Evolutionary conservation across 2,797 vertebrate genomes (phyloP), one percentile per base, ranked within the genome.

Genomic region (Amblyopsis hoosieri): DNA sequence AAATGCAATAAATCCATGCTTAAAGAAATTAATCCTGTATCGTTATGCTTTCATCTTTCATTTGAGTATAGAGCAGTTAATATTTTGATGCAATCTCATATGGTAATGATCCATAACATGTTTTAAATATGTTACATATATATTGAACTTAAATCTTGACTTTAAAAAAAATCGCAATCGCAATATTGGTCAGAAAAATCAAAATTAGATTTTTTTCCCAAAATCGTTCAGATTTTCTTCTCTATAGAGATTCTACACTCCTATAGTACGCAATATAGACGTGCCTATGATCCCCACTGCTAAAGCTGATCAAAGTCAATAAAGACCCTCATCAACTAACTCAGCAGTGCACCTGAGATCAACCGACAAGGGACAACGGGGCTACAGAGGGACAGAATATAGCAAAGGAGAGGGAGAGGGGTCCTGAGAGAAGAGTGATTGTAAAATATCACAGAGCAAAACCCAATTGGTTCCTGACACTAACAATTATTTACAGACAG

Each of bases 231-330:
- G 23, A 29, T 29, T 10, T 13, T 56, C 29, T 3, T 14, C 3
- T 33, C 2, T 45, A 61, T 19, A 0, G n/a, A 64, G 46, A 67
- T 48, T 64, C 46, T 48, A 53, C 47, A 17, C 49, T 45, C 73
- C 62, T 64, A 17, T 62, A 13, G 23, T 63, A 57, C 67, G 51
- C 4, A 74, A 74, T 70, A 66, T 46, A 47, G 67, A 64, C 33
- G 57, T 51, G 55, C 31, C 54, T 50, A 62, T 2, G 3, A 62
- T 67, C 49, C 46, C 48, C 29, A 15, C 68, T 67, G 64, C 54
- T 60, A 46, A 12, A 60, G 64, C 19, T 59, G 71, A 76, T 81
- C 72, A 79, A 70, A 80, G 57, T 79, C 69, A 74, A 81, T 82
- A 57, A 73, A 73, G 15, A 52, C 65, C 79, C 80, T 75, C 47